Conservation (phyloP, 2,888 invertebrate genomes). For the Stenichneumon culpator region DNA sequence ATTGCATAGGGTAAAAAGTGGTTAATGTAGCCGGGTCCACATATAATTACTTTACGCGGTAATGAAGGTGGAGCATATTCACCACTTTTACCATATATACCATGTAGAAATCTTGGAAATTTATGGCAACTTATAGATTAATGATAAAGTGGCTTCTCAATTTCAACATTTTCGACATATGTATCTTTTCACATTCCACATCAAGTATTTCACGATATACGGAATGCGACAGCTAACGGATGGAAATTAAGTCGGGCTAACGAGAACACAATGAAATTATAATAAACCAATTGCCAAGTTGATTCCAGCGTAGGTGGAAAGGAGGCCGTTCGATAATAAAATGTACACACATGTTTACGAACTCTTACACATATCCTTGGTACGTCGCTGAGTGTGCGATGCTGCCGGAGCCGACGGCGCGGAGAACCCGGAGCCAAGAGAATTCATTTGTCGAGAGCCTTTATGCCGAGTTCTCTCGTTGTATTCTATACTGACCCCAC, state of each 20-base stretch:
- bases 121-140: not conserved
- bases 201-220: not conserved
- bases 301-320: slow-evolving; percentile 81
- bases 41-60: not conserved
- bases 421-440: slow-evolving; percentile 72
- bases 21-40: too few relatives aligned
- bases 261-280: slow-evolving; percentile 85
- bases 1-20: not conserved
- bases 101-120: not conserved
- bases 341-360: slow-evolving; percentile 70
- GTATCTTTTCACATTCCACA: not conserved
- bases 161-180: not conserved
- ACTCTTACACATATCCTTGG: not conserved
- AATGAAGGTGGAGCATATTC: not conserved
- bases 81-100: not conserved
- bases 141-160: not conserved
- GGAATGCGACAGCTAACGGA: not conserved
- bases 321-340: slow-evolving; percentile 84
- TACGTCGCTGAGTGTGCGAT: not conserved
- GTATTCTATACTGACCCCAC: slow-evolving; percentile 79
- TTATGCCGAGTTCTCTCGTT: slow-evolving; percentile 78
- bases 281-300: slow-evolving; percentile 84
- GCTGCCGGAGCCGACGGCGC: slow-evolving; percentile 17
- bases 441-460: slow-evolving; percentile 84
- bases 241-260: slow-evolving; percentile 82